Evolutionary conservation across 2,113 vertebrate genomes (phyloP).

Genomic region (Herpailurus yagouaroundi): DNA sequence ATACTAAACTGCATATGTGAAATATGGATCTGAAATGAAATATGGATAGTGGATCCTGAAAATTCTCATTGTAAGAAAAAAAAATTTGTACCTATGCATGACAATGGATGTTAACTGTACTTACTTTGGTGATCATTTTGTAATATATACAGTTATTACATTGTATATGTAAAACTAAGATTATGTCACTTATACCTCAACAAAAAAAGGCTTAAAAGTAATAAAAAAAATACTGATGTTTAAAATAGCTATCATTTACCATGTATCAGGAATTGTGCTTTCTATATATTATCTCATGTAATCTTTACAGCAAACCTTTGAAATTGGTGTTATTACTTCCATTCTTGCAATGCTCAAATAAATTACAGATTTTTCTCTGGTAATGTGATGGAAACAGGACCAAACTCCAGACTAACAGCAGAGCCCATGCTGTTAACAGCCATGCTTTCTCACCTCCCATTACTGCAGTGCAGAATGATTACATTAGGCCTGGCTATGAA

Average conservation of each 20-base stretch:
- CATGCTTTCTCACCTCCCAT: not conserved
- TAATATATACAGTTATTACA: not conserved
- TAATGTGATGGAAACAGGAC: not conserved
- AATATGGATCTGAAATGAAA: not conserved
- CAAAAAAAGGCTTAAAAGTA: not conserved
- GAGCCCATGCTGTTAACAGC: not conserved
- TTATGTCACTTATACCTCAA: not conserved
- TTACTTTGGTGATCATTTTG: not conserved
- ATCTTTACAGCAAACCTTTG: not conserved
- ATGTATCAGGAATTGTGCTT: not conserved
- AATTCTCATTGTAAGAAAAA: not conserved
- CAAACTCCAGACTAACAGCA: not conserved
- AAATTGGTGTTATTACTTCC: not conserved
- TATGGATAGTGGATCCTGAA: not conserved
- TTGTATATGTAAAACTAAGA: not conserved
- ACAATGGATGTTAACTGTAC: not conserved
- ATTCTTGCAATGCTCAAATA: not conserved
- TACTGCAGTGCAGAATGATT: not conserved
- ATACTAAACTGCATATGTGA: not conserved
- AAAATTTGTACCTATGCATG: not conserved
- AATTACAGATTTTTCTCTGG: not conserved
- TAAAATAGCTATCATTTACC: constrained; percentile 12
- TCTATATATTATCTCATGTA: not conserved
- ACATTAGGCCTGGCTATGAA: not conserved
- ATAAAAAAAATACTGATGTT: not conserved